Base-by-base conservation (phyloP, 2,888 invertebrate species). In the Heliconius ismenius region DNA sequence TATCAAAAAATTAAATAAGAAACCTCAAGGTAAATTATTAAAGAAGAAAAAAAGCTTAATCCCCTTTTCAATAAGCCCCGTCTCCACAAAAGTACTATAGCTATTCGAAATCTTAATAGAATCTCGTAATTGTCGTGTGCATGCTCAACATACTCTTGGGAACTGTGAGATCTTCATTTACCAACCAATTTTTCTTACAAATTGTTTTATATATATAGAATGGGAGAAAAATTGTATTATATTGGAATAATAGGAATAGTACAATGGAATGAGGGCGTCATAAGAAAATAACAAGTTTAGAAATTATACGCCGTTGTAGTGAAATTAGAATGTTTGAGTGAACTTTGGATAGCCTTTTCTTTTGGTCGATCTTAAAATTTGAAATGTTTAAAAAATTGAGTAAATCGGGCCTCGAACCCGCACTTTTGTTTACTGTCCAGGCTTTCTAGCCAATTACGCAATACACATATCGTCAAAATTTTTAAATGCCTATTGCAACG, bases 91-190 rank as follows among this genome's bases (percentile, higher is more conserved):
- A 70, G 58, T 32, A 60, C 24, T 24, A 26, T 62, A 70, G 9
- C 67, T 39, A 70, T 70, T 58, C 70, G 32, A 54, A 58, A 70
- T 32, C 70, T 70, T 70, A 70, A 70, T 70, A 70, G 70, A 58
- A 54, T 70, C 58, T n/a, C 32, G 58, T 70, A 70, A 58, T 70
- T 70, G 32, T 58, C 58, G 58, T 70, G 32, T 58, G 58, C 54
- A 32, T 32, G n/a, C n/a, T 58, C 24, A n/a, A 70, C 36, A 67
- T 24, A 32, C 70, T 58, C 58, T 15, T n/a, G 58, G 58, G 70
- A 70, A 15, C 15, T n/a, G 58, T 58, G 32, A 54, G 13, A 69
- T 70, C 58, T 70, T 32, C 32, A 58, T 58, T 58, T 58, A 70
- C 58, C n/a, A 58, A 54, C 32, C 58, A 36, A 70, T 70, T 70